Conservation (phyloP, 2,797 vertebrate genomes). For the Zenarchopterus dispar region DNA sequence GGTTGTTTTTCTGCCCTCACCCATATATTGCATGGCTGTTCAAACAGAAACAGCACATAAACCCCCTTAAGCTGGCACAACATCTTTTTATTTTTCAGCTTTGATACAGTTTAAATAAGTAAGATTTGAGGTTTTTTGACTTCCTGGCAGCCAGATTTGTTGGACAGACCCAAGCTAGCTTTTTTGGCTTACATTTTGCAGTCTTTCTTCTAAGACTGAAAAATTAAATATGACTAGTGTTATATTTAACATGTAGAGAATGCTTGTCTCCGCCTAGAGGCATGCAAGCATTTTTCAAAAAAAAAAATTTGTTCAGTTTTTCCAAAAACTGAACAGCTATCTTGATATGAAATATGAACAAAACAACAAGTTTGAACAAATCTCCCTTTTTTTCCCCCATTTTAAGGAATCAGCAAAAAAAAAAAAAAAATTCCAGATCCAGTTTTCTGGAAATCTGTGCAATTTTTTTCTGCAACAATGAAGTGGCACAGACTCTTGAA, state of each 20-base stretch:
- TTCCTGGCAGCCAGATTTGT: not conserved
- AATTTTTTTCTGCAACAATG: conserved; percentile 23
- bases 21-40: conserved; percentile 19
- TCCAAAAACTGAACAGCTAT: conserved; percentile 8
- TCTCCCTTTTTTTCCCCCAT: not conserved
- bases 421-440: conserved; percentile 12
- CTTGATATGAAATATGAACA: conserved; percentile 9
- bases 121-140: not conserved
- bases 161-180: not conserved
- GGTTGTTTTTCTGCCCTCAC: not conserved
- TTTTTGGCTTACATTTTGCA: not conserved
- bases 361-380: too few relatives aligned
- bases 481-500: conserved; percentile 20
- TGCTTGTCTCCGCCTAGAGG: not conserved
- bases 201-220: not conserved
- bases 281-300: not conserved
- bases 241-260: not conserved
- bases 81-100: not conserved
- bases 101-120: conserved; percentile 13
- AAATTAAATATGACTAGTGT: not conserved
- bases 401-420: conserved; percentile 1
- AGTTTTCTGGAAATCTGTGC: conserved; percentile 27
- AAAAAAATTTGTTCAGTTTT: too few relatives aligned
- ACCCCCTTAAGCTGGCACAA: not conserved
- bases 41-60: conserved; percentile 14